These are phyloP conservation scores for Mimumesa dahlbomi DNA, from an alignment of 2,888 invertebrate species.

Conservation along the genomic window DNA sequence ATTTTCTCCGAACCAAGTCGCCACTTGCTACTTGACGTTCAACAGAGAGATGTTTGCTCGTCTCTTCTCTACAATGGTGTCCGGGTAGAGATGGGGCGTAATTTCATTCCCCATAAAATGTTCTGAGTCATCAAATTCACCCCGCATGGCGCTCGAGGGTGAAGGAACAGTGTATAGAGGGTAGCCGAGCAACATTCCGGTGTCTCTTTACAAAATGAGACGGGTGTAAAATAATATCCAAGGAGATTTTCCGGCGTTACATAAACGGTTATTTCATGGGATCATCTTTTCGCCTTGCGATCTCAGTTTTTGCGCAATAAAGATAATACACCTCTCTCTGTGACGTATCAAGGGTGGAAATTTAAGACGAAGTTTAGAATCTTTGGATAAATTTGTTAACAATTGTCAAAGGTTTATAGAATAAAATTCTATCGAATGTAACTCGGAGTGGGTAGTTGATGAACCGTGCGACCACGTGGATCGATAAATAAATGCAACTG, in stretches of 20 bases:
- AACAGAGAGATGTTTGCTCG: conserved; percentile 35
- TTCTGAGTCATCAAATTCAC: conserved; percentile 67
- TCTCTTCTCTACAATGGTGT: conserved; percentile 16
- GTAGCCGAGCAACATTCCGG: conserved; percentile 3
- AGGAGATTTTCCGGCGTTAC: conserved; percentile 6
- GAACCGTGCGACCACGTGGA: conserved; percentile 16
- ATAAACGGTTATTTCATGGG: background rate
- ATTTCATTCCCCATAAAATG: conserved; percentile 49
- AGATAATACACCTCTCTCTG: no score
- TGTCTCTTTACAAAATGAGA: background rate
- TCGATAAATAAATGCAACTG: conserved; percentile 37
- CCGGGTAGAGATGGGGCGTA: conserved; percentile 26
- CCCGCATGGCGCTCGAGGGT: conserved; percentile 23
- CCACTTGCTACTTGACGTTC: conserved; percentile 13
- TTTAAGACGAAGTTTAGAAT: no score
- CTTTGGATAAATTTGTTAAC: background rate
- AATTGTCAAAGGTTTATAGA: background rate
- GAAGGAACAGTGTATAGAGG: conserved; percentile 24
- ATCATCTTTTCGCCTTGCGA: background rate
- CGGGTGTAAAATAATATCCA: conserved; percentile 1
- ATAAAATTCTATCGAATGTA: background rate
- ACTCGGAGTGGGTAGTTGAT: background rate
- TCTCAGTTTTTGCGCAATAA: no score
- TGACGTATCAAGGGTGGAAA: no score
- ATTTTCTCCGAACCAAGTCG: background rate